Conservation (phyloP, 2,113 vertebrate genomes). For the Echinops telfairi region DNA sequence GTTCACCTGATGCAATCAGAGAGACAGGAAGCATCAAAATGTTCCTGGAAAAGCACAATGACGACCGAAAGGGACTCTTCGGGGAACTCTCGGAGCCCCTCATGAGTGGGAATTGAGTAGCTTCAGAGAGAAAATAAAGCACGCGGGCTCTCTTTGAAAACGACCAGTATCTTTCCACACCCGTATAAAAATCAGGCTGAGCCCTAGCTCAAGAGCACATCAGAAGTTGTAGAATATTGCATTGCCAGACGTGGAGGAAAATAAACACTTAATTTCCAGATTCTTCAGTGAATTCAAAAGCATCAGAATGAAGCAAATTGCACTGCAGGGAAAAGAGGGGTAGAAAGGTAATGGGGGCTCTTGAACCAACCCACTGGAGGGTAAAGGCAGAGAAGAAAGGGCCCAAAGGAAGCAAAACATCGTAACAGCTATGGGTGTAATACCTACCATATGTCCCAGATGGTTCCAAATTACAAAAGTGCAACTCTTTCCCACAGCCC, state of each 20-base stretch:
- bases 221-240: neutral
- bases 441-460: conserved; percentile 81
- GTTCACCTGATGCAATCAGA: neutral
- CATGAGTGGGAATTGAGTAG: neutral
- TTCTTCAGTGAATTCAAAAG: conserved; percentile 36
- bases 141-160: neutral
- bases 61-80: too few relatives aligned
- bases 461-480: conserved; percentile 79
- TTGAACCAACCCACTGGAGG: conserved; percentile 56
- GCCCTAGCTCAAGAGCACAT: neutral
- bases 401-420: conserved; percentile 68
- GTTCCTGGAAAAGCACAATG: too few relatives aligned
- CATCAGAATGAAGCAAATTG: conserved; percentile 58
- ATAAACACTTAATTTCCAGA: conserved; percentile 19
- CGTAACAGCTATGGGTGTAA: conserved; percentile 76
- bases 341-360: conserved; percentile 61
- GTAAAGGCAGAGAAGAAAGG: conserved; percentile 65
- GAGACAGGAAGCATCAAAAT: too few relatives aligned
- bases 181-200: neutral
- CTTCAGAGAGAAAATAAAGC: neutral
- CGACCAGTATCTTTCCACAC: neutral
- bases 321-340: conserved; percentile 46
- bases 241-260: neutral
- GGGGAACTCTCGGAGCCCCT: too few relatives aligned
- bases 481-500: conserved; percentile 80